Conservation (phyloP, 2,113 vertebrate species). For the Phrynosoma platyrhinos region DNA sequence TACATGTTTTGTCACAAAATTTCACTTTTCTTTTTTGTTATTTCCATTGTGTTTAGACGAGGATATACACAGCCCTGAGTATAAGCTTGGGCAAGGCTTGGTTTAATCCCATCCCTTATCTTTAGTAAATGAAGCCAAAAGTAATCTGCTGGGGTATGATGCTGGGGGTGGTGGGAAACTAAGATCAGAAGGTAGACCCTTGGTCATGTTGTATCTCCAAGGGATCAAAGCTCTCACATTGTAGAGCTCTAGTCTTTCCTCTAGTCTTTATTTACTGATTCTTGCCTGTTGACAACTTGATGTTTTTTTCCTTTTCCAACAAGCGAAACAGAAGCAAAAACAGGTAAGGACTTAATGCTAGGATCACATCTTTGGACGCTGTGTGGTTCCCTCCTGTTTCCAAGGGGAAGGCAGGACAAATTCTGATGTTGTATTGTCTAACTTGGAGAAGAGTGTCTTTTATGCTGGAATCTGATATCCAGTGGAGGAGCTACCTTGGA, state of each 20-base stretch:
- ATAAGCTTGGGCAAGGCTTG: background rate
- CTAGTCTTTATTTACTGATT: slow-evolving; percentile 10
- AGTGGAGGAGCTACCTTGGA: background rate
- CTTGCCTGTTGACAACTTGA: slow-evolving; percentile 55
- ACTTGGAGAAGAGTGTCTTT: background rate
- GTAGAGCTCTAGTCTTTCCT: slow-evolving; percentile 5
- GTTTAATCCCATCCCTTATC: background rate
- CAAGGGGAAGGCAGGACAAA: too few species aligned
- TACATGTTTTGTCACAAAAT: background rate
- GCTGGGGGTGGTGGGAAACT: background rate
- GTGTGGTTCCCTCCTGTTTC: background rate
- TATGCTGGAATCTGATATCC: background rate
- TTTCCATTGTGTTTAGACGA: too few species aligned
- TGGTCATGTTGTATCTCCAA: background rate
- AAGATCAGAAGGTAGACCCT: background rate
- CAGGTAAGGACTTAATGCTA: slow-evolving; percentile 83
- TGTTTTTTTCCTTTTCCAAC: slow-evolving; percentile 80
- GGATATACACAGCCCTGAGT: background rate
- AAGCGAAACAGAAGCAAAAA: slow-evolving; percentile 99
- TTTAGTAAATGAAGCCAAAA: background rate
- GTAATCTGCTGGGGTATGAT: background rate
- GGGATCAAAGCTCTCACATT: background rate
- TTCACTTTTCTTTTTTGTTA: background rate
- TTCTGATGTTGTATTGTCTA: background rate
- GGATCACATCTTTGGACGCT: background rate